Percentiles rank a stretch among this genome's conserved stretches.
These are phyloP conservation scores for Whitmania pigra DNA, from an alignment of 1,140 invertebrate species.

Conservation along the genomic window DNA sequence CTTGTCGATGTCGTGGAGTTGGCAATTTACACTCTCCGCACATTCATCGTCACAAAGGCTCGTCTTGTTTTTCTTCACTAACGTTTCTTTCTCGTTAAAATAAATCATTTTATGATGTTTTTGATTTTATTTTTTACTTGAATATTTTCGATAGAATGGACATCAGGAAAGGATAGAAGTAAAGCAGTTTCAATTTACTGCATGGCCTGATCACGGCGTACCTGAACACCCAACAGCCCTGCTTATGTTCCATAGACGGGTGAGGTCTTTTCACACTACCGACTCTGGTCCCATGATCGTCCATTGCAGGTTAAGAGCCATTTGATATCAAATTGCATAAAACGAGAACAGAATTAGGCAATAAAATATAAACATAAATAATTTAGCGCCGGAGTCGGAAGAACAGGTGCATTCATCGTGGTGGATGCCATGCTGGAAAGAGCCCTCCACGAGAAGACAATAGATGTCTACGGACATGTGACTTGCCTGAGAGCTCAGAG, in stretches of 20 bases:
- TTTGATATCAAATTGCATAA: not conserved
- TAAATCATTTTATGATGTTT: not conserved
- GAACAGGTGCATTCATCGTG: constrained; percentile 91
- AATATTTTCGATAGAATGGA: not conserved
- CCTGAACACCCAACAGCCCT: constrained; percentile 96
- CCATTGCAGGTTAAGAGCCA: constrained; percentile 13
- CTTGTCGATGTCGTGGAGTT: constrained; percentile 86
- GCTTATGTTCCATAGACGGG: constrained; percentile 84
- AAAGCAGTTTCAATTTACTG: constrained; percentile 73
- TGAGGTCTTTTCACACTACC: constrained; percentile 56
- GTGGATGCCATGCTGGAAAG: constrained; percentile 97
- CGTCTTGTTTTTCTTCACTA: not conserved
- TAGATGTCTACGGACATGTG: constrained; percentile 97
- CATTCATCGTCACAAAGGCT: constrained; percentile 49
- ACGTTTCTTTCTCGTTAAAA: not conserved
- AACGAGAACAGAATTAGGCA: not conserved
- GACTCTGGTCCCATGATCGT: constrained; percentile 41
- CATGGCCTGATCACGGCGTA: constrained; percentile 97
- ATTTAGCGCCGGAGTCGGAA: constrained; percentile 82
- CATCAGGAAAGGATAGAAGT: not conserved
- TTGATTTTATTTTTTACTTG: no score
- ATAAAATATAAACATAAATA: not conserved
- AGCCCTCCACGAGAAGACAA: constrained; percentile 59
- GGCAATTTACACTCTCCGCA: constrained; percentile 91
- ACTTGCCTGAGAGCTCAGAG: constrained; percentile 89